Percentiles rank a stretch among this genome's conserved stretches.
phyloP scores from a whole-genome alignment of 2,888 invertebrate species.

The Pyrochroa serraticornis region DNA sequence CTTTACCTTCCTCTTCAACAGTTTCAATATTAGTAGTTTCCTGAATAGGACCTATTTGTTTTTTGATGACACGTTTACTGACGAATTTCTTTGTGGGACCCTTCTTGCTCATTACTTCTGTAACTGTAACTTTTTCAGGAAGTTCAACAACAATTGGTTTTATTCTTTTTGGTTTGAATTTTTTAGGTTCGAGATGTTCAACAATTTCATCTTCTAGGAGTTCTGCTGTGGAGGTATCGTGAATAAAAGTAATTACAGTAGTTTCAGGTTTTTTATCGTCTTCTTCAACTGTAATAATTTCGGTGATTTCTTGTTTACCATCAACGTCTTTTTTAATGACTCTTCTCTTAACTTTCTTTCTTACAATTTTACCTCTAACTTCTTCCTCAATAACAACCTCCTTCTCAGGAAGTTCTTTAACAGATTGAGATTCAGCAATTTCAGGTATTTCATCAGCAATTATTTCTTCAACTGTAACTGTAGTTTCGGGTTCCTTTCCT shows the following conservation, averaged over 20 bases:
- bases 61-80: conserved; percentile 29
- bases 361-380: too few relatives aligned
- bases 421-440: conserved; percentile 39
- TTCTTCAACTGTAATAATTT: conserved; percentile 59
- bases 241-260: conserved; percentile 49
- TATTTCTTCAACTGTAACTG: conserved; percentile 46
- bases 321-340: conserved; percentile 44
- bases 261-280: conserved; percentile 56
- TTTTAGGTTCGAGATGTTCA: conserved; percentile 34
- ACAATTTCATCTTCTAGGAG: conserved; percentile 22
- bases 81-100: conserved; percentile 28
- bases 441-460: conserved; percentile 39
- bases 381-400: too few relatives aligned
- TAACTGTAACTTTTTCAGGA: conserved; percentile 39
- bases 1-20: conserved; percentile 55
- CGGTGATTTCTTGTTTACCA: conserved; percentile 41
- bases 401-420: conserved; percentile 32
- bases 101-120: conserved; percentile 32
- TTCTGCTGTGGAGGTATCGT: conserved; percentile 6
- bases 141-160: conserved; percentile 33
- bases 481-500: conserved; percentile 57
- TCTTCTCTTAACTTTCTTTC: conserved; percentile 36
- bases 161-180: conserved; percentile 22
- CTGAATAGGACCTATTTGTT: conserved; percentile 28
- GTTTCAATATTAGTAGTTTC: conserved; percentile 28